phyloP scores from a whole-genome alignment of 2,888 invertebrate species.

The Scelioninae gen. 1 region DNA sequence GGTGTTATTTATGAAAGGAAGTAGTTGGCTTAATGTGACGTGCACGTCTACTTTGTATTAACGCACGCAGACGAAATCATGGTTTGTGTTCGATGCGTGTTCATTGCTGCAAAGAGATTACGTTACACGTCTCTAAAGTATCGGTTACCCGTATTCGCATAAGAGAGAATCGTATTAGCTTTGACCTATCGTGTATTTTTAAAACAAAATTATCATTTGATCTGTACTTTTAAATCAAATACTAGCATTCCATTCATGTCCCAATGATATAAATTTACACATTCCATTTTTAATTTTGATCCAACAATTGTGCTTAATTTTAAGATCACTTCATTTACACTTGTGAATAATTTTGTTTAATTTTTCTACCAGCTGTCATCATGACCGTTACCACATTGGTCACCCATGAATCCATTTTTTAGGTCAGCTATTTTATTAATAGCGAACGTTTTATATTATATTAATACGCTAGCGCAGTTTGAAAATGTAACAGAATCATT shows the following conservation, averaged over 20 bases:
- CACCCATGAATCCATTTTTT: too few relatives aligned
- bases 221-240: neutral
- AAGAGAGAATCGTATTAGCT: slow-evolving; percentile 33
- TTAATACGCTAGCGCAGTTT: too few relatives aligned
- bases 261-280: too few relatives aligned
- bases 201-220: neutral
- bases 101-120: slow-evolving; percentile 44
- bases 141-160: slow-evolving; percentile 39
- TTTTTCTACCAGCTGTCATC: too few relatives aligned
- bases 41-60: slow-evolving; percentile 27
- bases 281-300: too few relatives aligned
- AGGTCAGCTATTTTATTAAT: too few relatives aligned
- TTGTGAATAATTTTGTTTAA: too few relatives aligned
- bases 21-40: slow-evolving; percentile 30
- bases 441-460: too few relatives aligned
- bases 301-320: too few relatives aligned
- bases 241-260: neutral
- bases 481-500: too few relatives aligned
- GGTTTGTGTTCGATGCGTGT: slow-evolving; percentile 47
- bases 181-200: slow-evolving; percentile 23
- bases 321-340: too few relatives aligned
- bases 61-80: slow-evolving; percentile 33
- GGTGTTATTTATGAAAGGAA: slow-evolving; percentile 40
- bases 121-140: slow-evolving; percentile 44
- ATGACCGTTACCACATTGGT: too few relatives aligned